These are phyloP conservation scores for Ifrita kowaldi DNA, from an alignment of 2,113 vertebrate genomes.

Conservation along the genomic window DNA sequence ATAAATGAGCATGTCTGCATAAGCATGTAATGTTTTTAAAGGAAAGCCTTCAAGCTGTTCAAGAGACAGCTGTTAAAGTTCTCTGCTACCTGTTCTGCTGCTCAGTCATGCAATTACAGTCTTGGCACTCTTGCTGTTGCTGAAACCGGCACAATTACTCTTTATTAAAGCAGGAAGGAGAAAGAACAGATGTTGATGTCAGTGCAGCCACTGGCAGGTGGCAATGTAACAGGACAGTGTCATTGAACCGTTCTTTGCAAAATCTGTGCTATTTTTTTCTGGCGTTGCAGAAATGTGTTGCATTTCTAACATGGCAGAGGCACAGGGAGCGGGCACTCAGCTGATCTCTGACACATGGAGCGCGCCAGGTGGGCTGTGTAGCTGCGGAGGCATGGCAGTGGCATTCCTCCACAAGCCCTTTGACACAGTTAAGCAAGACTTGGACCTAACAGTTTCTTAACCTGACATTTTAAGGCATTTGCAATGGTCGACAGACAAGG, in stretches of 20 bases:
- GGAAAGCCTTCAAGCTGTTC: neutral
- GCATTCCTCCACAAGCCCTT: neutral
- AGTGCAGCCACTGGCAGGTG: neutral
- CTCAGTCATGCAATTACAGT: neutral
- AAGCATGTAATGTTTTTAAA: neutral
- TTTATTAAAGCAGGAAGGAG: neutral
- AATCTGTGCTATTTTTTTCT: neutral
- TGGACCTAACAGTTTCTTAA: neutral
- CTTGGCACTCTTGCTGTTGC: neutral
- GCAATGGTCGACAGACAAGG: accelerated
- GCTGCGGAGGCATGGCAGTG: accelerated
- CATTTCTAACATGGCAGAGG: neutral
- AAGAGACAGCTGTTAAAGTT: neutral
- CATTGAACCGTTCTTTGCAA: neutral
- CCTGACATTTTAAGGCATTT: neutral
- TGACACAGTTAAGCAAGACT: neutral
- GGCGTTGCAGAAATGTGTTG: neutral
- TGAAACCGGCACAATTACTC: neutral
- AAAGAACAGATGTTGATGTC: neutral
- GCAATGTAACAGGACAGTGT: neutral
- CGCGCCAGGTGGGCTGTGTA: accelerated
- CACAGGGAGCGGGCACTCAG: accelerated
- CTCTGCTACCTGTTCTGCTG: neutral
- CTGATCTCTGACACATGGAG: accelerated
- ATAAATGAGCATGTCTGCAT: accelerated